Base-by-base conservation (phyloP, 2,797 vertebrate species). In the Sebastiscus albofasciatus region DNA sequence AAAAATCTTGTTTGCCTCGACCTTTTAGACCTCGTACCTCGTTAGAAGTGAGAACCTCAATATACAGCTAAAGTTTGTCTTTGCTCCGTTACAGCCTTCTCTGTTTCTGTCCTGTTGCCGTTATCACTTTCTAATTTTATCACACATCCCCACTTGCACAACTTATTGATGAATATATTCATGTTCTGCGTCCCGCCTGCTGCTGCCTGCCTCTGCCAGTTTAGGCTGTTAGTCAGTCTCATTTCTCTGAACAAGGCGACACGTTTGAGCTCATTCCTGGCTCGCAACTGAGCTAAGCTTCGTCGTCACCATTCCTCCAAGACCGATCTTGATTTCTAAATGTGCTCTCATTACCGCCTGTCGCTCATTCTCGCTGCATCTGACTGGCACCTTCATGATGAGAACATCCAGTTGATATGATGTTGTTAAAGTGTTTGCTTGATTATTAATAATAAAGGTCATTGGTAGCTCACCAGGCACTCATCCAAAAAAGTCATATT, bases 101-200 rank as follows among this genome's bases (percentile, higher is more conserved):
- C 8, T 22, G 26, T 61, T 39, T 81, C 64, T 75, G 46, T 74
- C n/a, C 3, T 52, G 33, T 77, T 76, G 64, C 66, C 18, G 55
- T 77, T 67, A 67, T 68, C 16, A 0, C 69, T 59, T 62, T 83
- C 33, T 85, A 82, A 86, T 87, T 81, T 75, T 67, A 69, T 74
- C 72, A 39, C 56, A 46, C 36, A 52, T 83, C 46, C 34, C 36
- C 68, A 62, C 71, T 71, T 61, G 42, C 20, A 18, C 54, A 62
- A 67, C 31, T 46, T 67, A 66, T 68, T 88, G 82, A 89, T 87
- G 70, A 82, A 85, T 89, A 87, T 82, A 84, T 88, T 81, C 64
- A 78, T 81, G 72, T 34, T 62, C 58, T 59, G 82, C 18, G 14
- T 72, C 75, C 31, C 13, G 52, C 34, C 80, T 79, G 77, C 83